Evolutionary conservation across 2,113 vertebrate species (phyloP).

Genomic region (Tapirus terrestris): DNA sequence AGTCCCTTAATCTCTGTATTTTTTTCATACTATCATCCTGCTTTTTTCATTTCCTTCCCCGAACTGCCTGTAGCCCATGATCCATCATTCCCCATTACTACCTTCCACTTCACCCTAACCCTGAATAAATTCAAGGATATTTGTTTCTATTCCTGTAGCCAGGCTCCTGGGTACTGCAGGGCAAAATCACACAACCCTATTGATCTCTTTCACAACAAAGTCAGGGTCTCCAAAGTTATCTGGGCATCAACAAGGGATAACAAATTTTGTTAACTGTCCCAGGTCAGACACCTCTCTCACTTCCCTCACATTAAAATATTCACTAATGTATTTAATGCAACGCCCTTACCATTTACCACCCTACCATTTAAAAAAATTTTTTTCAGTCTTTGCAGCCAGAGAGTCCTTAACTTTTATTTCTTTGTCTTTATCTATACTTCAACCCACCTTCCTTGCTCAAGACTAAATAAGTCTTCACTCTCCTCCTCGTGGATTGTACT

Average conservation of each 20-base stretch:
- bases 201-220: neutral
- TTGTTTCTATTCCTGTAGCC: neutral
- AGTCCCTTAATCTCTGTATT: neutral
- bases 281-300: neutral
- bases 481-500: neutral
- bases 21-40: neutral
- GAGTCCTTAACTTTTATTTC: neutral
- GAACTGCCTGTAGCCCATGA: neutral
- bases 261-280: neutral
- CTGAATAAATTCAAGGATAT: neutral
- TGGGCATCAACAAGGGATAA: neutral
- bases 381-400: neutral
- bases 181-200: neutral
- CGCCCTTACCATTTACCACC: neutral
- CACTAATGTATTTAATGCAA: neutral
- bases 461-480: neutral
- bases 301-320: neutral
- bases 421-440: neutral
- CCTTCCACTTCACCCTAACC: neutral
- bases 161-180: neutral
- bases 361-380: neutral
- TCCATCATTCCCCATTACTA: neutral
- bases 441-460: neutral
- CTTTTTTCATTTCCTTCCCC: neutral
- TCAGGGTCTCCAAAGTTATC: neutral